These are phyloP conservation scores for Drosophila pseudotalamancana DNA, from an alignment of 2,888 invertebrate genomes.

Conservation along the genomic window DNA sequence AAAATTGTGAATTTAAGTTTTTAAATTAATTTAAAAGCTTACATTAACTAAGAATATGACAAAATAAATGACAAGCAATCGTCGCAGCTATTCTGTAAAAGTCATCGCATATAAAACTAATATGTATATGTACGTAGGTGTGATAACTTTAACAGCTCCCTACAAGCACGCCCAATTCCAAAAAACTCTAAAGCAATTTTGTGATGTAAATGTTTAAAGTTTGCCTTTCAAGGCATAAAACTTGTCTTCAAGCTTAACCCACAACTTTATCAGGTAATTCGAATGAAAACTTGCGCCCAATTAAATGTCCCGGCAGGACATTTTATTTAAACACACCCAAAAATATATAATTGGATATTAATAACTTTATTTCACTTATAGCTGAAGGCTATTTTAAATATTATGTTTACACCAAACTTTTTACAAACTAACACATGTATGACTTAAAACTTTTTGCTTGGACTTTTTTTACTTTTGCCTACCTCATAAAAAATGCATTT, in stretches of 20 bases:
- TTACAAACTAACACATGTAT: slow-evolving; percentile 24
- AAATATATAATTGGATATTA: slow-evolving; percentile 7
- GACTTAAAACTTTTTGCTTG: slow-evolving; percentile 23
- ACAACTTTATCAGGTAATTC: slow-evolving; percentile 36
- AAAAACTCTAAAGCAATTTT: slow-evolving; percentile 29
- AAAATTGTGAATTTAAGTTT: too few species aligned
- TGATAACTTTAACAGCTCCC: too few species aligned
- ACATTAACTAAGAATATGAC: too few species aligned
- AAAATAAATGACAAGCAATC: too few species aligned
- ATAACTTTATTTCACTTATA: neutral
- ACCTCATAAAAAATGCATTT: slow-evolving; percentile 50
- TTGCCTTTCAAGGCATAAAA: slow-evolving; percentile 38
- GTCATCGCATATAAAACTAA: too few species aligned
- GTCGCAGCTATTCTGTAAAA: too few species aligned
- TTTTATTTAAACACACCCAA: neutral
- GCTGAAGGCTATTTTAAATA: neutral
- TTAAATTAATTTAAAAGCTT: too few species aligned
- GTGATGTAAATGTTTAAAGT: slow-evolving; percentile 57
- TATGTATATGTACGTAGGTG: too few species aligned
- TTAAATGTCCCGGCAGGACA: neutral
- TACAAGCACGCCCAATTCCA: neutral
- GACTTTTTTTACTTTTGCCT: slow-evolving; percentile 11
- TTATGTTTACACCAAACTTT: slow-evolving; percentile 10
- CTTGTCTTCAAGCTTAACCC: too few species aligned
- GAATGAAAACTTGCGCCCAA: slow-evolving; percentile 15